These are phyloP conservation scores for Glareola pratincola DNA, from an alignment of 2,113 vertebrate genomes.

Conservation along the genomic window DNA sequence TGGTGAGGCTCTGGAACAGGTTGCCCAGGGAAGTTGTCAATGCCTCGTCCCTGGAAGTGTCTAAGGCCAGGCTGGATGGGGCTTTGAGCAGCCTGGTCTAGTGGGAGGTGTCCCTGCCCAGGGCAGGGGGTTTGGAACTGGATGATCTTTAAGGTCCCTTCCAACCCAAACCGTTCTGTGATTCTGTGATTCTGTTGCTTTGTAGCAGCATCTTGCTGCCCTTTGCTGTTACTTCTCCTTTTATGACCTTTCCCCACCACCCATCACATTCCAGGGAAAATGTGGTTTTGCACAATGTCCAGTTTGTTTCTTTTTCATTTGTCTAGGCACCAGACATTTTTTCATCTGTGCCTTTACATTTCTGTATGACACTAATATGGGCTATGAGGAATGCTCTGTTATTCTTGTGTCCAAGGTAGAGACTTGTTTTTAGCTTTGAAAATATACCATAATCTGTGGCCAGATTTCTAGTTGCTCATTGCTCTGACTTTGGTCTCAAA, in stretches of 20 bases:
- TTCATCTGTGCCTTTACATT: not conserved
- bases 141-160: no score
- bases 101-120: no score
- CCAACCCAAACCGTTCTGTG: no score
- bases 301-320: not conserved
- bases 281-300: not conserved
- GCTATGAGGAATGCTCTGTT: not conserved
- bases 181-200: not conserved
- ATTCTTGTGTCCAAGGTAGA: not conserved
- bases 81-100: no score
- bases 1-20: no score
- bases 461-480: not conserved
- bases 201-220: not conserved
- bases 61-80: no score
- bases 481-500: not conserved
- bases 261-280: not conserved
- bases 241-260: not conserved
- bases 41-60: no score
- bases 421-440: not conserved
- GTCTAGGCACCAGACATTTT: not conserved
- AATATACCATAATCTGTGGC: rapidly evolving
- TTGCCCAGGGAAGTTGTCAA: no score
- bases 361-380: not conserved
- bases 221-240: not conserved
- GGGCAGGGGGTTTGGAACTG: no score